Percentiles rank a stretch among this genome's conserved stretches.
phyloP scores from a whole-genome alignment of 2,888 invertebrate species.

The Pyrrhia umbra region DNA sequence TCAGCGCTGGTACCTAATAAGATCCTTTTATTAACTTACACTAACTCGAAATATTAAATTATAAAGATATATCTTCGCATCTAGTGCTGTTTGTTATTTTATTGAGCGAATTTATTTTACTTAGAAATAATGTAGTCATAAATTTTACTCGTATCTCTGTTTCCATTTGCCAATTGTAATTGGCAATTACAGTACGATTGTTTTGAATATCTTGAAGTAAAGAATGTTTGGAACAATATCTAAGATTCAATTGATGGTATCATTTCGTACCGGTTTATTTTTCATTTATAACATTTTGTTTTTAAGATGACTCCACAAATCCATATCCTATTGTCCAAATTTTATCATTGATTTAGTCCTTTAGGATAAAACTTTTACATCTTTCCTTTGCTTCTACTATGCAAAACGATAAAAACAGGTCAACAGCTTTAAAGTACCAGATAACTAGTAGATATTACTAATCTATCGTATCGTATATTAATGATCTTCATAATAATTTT shows the following conservation, averaged over 20 bases:
- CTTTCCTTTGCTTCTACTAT: too few species aligned
- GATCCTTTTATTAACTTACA: constrained; percentile 62
- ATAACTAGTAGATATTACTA: too few species aligned
- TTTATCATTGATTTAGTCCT: too few species aligned
- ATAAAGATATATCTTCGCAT: constrained; percentile 39
- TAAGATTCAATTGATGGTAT: constrained; percentile 2
- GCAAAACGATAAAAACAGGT: too few species aligned
- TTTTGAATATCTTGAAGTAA: constrained; percentile 50
- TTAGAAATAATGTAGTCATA: constrained; percentile 46
- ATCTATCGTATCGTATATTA: too few species aligned
- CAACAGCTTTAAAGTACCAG: too few species aligned
- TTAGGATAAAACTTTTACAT: too few species aligned
- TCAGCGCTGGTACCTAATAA: constrained; percentile 62
- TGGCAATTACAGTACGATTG: constrained; percentile 52
- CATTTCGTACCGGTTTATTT: constrained; percentile 1
- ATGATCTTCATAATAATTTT: background rate
- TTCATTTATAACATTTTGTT: background rate
- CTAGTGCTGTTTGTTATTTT: constrained; percentile 41
- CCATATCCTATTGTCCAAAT: too few species aligned
- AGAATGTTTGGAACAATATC: constrained; percentile 40
- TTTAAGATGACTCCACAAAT: background rate
- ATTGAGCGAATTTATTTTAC: constrained; percentile 50
- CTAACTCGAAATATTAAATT: constrained; percentile 57
- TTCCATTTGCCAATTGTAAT: constrained; percentile 58
- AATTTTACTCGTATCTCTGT: constrained; percentile 49